These are phyloP conservation scores for Diaperis boleti DNA, from an alignment of 2,888 invertebrate genomes.

Conservation along the genomic window DNA sequence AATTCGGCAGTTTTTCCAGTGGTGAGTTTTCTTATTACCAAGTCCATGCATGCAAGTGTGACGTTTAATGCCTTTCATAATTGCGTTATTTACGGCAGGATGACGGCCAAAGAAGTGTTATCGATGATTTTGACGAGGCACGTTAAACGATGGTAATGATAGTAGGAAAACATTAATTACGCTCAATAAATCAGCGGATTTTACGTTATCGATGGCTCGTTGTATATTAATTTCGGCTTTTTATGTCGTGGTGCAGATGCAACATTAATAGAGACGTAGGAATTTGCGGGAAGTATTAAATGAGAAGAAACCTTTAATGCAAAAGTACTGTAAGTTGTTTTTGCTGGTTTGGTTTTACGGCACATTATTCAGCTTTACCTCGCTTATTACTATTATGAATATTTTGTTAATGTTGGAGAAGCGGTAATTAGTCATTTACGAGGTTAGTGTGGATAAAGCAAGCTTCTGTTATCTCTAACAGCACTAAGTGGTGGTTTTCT, in stretches of 20 bases:
- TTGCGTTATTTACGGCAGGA: slow-evolving; percentile 20
- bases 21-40: slow-evolving; percentile 12
- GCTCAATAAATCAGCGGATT: slow-evolving; percentile 38
- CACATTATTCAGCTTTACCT: too few relatives aligned
- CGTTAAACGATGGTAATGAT: slow-evolving; percentile 39
- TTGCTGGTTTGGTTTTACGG: too few relatives aligned
- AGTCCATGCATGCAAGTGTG: slow-evolving; percentile 2
- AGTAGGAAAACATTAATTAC: slow-evolving; percentile 39
- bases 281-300: background rate
- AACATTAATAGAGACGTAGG: slow-evolving; percentile 21
- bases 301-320: too few relatives aligned
- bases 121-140: slow-evolving; percentile 14
- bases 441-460: too few relatives aligned
- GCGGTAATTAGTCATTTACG: too few relatives aligned
- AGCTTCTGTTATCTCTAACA: too few relatives aligned
- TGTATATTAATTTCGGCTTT: slow-evolving; percentile 31
- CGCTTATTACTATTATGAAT: too few relatives aligned
- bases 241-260: background rate
- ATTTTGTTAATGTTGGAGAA: too few relatives aligned
- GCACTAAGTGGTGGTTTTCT: too few relatives aligned
- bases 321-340: too few relatives aligned
- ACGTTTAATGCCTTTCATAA: slow-evolving; percentile 14
- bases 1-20: slow-evolving; percentile 30
- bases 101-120: slow-evolving; percentile 11
- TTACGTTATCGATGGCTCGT: slow-evolving; percentile 33